phyloP scores from a whole-genome alignment of 2,888 invertebrate genomes.

The Timema podura region DNA sequence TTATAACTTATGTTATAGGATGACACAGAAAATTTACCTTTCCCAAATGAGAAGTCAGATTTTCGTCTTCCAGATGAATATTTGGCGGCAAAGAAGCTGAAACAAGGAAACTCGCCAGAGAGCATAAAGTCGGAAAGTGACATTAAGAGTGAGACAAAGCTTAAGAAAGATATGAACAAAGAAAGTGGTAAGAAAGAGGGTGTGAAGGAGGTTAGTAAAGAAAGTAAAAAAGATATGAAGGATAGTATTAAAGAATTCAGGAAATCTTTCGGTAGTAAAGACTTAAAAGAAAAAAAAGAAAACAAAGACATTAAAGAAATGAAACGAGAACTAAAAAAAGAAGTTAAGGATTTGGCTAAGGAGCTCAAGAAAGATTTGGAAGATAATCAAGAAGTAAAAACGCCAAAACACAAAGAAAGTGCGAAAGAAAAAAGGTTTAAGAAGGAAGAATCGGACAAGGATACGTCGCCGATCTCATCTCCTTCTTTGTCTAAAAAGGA shows the following conservation, averaged over 20 bases:
- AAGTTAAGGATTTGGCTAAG: constrained; percentile 21
- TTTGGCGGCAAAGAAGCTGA: constrained; percentile 52
- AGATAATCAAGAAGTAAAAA: constrained; percentile 21
- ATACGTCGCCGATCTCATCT: constrained; percentile 11
- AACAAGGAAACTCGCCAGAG: constrained; percentile 21
- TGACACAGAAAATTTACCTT: constrained; percentile 60
- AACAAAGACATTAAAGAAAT: constrained; percentile 21
- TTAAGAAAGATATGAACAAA: constrained; percentile 22
- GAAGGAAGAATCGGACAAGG: constrained; percentile 23
- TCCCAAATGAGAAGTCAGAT: constrained; percentile 56
- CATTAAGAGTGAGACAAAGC: constrained; percentile 15
- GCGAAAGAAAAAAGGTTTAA: constrained; percentile 25
- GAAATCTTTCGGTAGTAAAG: not conserved
- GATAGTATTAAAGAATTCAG: constrained; percentile 17
- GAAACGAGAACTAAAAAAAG: constrained; percentile 19
- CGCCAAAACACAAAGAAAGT: constrained; percentile 16
- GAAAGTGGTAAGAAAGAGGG: constrained; percentile 20
- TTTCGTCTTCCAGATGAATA: constrained; percentile 57
- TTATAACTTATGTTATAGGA: constrained; percentile 39
- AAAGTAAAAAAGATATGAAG: constrained; percentile 23
- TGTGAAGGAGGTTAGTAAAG: constrained; percentile 25
- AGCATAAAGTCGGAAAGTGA: constrained; percentile 21
- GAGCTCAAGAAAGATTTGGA: constrained; percentile 22
- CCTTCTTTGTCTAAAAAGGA: constrained; percentile 22
- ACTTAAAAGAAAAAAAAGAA: constrained; percentile 18